These are phyloP conservation scores for Chaetura pelagica DNA, from an alignment of 2,113 vertebrate species.

Conservation along the genomic window DNA sequence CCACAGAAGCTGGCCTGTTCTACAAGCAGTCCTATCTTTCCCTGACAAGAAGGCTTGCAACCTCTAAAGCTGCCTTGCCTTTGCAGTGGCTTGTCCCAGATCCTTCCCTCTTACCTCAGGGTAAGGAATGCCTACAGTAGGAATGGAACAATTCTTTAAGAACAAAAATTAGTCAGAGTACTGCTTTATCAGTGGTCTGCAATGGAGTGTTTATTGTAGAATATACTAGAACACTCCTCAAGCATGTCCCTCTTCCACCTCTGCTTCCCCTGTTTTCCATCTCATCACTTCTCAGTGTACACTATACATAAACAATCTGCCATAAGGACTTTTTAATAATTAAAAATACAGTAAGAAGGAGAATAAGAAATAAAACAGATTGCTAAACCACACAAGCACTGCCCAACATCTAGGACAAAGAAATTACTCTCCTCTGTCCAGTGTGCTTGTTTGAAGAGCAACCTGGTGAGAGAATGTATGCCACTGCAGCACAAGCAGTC, in stretches of 20 bases:
- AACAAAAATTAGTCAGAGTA: background rate
- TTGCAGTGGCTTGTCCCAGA: background rate
- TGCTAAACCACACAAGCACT: background rate
- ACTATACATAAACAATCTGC: background rate
- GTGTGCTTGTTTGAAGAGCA: background rate
- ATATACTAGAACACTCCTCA: background rate
- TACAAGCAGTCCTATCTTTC: background rate
- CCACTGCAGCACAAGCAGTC: background rate
- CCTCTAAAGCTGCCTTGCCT: fast-evolving
- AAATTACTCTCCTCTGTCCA: background rate
- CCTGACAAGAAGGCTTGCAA: background rate
- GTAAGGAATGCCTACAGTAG: background rate
- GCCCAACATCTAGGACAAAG: background rate
- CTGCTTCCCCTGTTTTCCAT: background rate
- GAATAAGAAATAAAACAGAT: background rate
- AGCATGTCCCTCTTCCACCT: background rate
- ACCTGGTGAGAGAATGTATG: background rate
- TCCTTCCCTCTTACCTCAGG: conserved; percentile 11
- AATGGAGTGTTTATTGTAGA: background rate
- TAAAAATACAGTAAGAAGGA: background rate
- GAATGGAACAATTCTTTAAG: background rate
- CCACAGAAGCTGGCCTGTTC: background rate
- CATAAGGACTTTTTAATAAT: background rate
- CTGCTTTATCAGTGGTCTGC: background rate
- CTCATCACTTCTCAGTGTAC: background rate